A percentile compares a stretch with the other conserved stretches of the same genome.
Evolutionary conservation across 2,797 vertebrate species (phyloP).

Genomic region (Corythornis leucogaster): DNA sequence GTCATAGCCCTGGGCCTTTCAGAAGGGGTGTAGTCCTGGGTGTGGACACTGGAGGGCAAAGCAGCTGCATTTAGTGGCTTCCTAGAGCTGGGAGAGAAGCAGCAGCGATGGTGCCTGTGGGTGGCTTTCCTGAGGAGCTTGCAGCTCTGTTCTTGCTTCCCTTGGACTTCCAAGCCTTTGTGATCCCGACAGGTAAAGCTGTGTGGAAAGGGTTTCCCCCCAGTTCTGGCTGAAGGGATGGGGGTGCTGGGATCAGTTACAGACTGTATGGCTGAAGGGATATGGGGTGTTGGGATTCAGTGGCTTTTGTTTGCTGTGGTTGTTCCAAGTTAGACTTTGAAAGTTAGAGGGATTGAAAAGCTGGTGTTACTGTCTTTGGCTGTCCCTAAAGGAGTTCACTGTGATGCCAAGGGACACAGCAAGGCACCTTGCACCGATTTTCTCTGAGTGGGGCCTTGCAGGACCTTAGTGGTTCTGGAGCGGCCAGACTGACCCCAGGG

Average conservation of each 20-base stretch:
- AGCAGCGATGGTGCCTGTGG: background rate
- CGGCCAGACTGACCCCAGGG: background rate
- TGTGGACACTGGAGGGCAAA: conserved; percentile 58
- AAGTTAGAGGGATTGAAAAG: background rate
- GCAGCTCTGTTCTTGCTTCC: background rate
- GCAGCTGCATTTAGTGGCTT: background rate
- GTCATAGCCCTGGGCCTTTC: background rate
- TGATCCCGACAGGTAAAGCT: background rate
- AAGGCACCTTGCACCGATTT: background rate
- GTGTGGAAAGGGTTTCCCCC: background rate
- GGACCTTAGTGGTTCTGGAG: background rate
- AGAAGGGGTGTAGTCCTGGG: background rate
- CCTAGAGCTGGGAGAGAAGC: background rate
- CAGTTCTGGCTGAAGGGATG: background rate
- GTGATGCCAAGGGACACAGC: background rate
- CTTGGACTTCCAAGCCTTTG: background rate
- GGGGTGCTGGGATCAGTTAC: accelerated
- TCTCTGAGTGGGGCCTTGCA: background rate
- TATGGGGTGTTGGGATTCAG: too few species aligned
- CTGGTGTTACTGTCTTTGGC: background rate
- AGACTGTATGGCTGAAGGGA: background rate
- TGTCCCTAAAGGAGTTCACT: background rate
- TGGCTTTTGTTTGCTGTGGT: background rate
- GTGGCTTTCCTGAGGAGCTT: background rate
- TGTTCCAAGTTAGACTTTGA: background rate